These are phyloP conservation scores for Neotoxoptera formosana DNA, from an alignment of 1,140 invertebrate genomes.

Conservation along the genomic window DNA sequence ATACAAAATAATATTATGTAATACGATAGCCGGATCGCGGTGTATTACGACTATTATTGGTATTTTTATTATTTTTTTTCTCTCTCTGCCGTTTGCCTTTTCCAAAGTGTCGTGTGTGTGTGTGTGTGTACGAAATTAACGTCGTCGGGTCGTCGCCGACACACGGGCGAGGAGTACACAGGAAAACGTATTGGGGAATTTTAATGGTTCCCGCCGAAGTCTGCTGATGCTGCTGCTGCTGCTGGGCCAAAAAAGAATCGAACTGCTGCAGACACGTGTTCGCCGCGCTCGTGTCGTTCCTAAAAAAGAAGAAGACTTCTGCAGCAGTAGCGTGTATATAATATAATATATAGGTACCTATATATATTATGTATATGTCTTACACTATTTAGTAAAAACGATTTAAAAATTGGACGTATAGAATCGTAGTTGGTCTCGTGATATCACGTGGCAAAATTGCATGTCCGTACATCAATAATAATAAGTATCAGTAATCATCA, in stretches of 20 bases:
- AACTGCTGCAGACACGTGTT: conserved; percentile 43
- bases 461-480: not conserved
- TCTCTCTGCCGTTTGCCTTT: not conserved
- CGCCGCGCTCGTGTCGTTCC: not conserved
- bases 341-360: no score
- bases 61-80: not conserved
- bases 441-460: not conserved
- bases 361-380: no score
- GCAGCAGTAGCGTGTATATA: not conserved
- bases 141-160: not conserved
- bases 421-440: not conserved
- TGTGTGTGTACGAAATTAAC: not conserved
- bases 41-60: not conserved
- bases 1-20: no score
- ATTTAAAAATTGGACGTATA: not conserved
- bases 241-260: conserved; percentile 23
- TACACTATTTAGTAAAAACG: not conserved
- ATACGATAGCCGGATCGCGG: not conserved
- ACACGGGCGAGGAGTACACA: not conserved
- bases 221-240: not conserved
- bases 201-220: not conserved
- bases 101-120: not conserved
- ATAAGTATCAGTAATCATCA: not conserved
- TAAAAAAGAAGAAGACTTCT: conserved; percentile 37
- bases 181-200: conserved; percentile 34